Conservation (phyloP, 37 sponge, comb jelly and placozoan species). For the Haliclona indistincta region DNA sequence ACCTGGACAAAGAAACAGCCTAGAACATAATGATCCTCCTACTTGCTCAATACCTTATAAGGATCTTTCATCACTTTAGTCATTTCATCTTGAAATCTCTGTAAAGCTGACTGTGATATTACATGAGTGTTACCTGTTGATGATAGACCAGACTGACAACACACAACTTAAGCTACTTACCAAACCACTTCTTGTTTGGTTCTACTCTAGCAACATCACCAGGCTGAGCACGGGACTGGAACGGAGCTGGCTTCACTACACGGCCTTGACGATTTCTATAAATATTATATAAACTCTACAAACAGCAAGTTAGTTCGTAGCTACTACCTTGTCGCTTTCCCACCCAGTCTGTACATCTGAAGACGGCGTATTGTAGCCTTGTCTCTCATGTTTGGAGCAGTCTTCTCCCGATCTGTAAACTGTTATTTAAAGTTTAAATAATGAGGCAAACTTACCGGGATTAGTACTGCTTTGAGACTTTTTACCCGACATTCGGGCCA, state of each 20-base stretch:
- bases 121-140: slow-evolving; percentile 87
- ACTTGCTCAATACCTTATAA: slow-evolving; percentile 62
- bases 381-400: slow-evolving; percentile 55
- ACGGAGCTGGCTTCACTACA: slow-evolving; percentile 88
- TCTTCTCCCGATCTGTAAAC: slow-evolving; percentile 3
- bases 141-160: neutral
- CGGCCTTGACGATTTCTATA: slow-evolving; percentile 81
- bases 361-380: slow-evolving; percentile 92
- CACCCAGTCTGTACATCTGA: slow-evolving; percentile 92
- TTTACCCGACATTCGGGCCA: too few species aligned
- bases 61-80: slow-evolving; percentile 90
- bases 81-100: slow-evolving; percentile 96
- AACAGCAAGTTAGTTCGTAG: neutral
- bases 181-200: slow-evolving; percentile 99
- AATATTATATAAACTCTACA: neutral
- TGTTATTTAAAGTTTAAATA: too few species aligned
- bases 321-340: slow-evolving; percentile 79
- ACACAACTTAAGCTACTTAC: slow-evolving; percentile 39
- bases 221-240: slow-evolving; percentile 70
- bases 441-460: too few species aligned
- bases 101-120: slow-evolving; percentile 89
- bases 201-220: slow-evolving; percentile 95
- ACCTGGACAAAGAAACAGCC: slow-evolving; percentile 48
- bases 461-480: too few species aligned
- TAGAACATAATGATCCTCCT: neutral